phyloP scores from a whole-genome alignment of 2,888 invertebrate species.

The Enoplolaimus lenunculus region DNA sequence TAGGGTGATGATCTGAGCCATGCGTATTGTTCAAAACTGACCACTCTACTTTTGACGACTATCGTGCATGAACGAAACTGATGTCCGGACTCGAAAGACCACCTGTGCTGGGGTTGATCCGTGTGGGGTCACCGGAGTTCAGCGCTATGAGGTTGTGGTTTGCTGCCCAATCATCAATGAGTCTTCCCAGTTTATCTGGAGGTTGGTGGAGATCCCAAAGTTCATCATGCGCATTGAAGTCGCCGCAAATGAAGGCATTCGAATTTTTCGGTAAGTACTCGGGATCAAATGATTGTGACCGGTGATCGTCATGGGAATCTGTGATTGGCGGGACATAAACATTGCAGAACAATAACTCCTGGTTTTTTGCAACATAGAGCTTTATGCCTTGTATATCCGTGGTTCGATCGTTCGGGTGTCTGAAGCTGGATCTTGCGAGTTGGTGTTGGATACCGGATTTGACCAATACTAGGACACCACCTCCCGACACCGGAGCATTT shows the following conservation, averaged over 20 bases:
- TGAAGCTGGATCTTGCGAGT: not conserved
- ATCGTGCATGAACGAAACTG: not conserved
- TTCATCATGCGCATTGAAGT: not conserved
- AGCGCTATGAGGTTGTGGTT: not conserved
- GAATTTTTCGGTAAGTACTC: not conserved
- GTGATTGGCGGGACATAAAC: conserved; percentile 2
- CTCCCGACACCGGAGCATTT: not conserved
- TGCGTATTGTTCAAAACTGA: not conserved
- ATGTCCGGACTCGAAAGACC: not conserved
- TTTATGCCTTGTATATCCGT: not conserved
- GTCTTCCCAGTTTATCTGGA: not conserved
- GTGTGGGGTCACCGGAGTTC: not conserved
- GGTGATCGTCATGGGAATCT: not conserved
- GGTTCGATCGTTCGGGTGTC: not conserved
- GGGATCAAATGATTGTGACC: not conserved
- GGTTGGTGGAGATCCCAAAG: not conserved
- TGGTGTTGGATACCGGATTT: not conserved
- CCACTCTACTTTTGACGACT: no score
- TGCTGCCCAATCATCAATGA: not conserved
- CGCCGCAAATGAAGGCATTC: not conserved
- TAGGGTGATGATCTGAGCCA: not conserved
- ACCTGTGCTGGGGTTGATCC: not conserved
- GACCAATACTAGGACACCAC: not conserved
- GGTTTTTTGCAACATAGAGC: not conserved
- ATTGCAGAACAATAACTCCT: not conserved